A percentile compares a stretch with the other conserved stretches of the same genome.
phyloP scores from a whole-genome alignment of 2,888 invertebrate species.

The Plebejus anna region DNA sequence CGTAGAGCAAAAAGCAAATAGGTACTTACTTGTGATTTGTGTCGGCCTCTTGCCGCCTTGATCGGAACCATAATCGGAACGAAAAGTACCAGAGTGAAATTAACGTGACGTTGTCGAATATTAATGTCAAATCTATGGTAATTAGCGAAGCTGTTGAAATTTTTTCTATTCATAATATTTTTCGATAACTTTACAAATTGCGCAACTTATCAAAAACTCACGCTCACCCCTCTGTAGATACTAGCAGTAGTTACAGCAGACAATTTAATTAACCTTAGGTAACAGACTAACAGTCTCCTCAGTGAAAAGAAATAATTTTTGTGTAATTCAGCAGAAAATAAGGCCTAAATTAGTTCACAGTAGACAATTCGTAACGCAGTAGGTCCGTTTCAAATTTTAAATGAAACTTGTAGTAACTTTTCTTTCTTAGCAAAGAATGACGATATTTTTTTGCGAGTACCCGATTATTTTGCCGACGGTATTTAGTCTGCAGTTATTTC shows the following conservation, averaged over 20 bases:
- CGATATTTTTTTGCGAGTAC: not conserved
- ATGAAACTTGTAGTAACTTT: not conserved
- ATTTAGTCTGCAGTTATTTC: slow-evolving; percentile 7
- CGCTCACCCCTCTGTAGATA: too few species aligned
- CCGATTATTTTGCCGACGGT: not conserved
- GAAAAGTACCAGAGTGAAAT: too few species aligned
- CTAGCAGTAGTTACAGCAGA: not conserved
- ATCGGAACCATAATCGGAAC: too few species aligned
- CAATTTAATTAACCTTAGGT: not conserved
- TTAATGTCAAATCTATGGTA: too few species aligned
- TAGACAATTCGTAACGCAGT: slow-evolving; percentile 2
- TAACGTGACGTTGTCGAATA: too few species aligned
- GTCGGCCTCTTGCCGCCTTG: too few species aligned
- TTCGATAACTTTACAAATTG: too few species aligned
- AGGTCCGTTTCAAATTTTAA: not conserved
- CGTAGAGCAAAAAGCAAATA: too few species aligned
- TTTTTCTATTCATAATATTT: too few species aligned
- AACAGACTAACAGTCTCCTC: not conserved
- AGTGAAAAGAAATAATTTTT: not conserved
- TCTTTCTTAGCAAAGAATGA: not conserved
- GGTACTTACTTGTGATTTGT: too few species aligned
- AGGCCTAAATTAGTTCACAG: not conserved
- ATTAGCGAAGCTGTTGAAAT: too few species aligned
- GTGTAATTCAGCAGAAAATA: not conserved
- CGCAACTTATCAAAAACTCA: too few species aligned